Conservation (phyloP, 2,888 invertebrate genomes). For the Anodontia alba region DNA sequence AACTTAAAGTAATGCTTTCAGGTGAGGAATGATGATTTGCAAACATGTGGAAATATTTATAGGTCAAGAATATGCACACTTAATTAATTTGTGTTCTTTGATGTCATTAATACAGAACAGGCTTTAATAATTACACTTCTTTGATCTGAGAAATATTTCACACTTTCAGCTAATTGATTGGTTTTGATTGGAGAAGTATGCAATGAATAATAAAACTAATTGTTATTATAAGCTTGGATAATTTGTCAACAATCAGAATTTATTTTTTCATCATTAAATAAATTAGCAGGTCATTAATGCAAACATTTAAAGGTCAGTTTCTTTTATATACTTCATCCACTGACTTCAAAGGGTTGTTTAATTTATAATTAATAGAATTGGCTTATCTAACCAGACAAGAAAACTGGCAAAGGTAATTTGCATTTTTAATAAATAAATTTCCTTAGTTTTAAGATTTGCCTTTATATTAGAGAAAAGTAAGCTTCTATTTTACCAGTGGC, state of each 20-base stretch:
- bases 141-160: not conserved
- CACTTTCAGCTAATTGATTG: not conserved
- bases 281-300: not conserved
- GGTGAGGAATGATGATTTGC: not conserved
- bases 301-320: not conserved
- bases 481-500: no score
- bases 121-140: not conserved
- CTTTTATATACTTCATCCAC: no score
- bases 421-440: no score
- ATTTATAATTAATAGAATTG: no score
- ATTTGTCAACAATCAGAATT: not conserved
- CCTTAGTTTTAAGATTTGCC: no score
- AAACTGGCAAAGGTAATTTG: no score
- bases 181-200: not conserved
- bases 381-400: no score
- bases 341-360: no score
- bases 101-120: not conserved
- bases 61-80: not conserved
- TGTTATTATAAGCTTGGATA: not conserved
- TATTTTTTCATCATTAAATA: not conserved
- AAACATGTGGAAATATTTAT: not conserved
- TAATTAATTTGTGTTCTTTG: not conserved
- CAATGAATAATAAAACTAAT: not conserved
- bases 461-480: no score
- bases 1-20: no score